Conservation (phyloP, 1,140 invertebrate genomes). For the Campoletis sonorensis region DNA sequence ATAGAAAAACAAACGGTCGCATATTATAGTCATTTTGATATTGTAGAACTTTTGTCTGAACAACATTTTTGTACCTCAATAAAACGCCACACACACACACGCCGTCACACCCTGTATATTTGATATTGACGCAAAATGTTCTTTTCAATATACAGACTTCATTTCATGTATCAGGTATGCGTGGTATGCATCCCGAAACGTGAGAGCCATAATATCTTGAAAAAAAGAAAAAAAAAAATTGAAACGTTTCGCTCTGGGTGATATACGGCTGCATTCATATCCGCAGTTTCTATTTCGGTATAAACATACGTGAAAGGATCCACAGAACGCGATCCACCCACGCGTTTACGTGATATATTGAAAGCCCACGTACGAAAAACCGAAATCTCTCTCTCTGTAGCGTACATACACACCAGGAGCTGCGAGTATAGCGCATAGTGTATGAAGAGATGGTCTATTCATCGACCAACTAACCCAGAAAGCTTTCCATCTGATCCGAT, state of each 20-base stretch:
- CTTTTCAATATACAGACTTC: no score
- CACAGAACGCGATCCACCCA: neutral
- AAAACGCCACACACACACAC: no score
- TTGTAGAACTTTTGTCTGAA: no score
- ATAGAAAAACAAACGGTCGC: no score
- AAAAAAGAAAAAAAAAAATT: no score
- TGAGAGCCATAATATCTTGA: neutral
- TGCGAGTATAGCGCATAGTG: neutral
- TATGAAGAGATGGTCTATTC: neutral
- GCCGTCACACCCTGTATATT: no score
- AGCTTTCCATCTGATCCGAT: constrained; percentile 8
- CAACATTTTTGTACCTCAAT: no score
- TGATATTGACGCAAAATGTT: no score
- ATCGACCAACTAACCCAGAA: constrained; percentile 26
- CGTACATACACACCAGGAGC: neutral
- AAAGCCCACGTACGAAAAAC: constrained; percentile 2
- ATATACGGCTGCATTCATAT: neutral
- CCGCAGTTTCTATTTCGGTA: neutral
- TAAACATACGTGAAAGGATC: neutral
- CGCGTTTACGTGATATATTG: neutral
- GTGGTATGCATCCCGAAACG: neutral
- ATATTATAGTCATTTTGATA: no score
- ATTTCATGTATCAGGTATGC: neutral
- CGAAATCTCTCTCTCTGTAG: neutral
- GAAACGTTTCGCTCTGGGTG: neutral